Conservation (phyloP, 2,888 invertebrate species). For the Yponomeuta cagnagella region DNA sequence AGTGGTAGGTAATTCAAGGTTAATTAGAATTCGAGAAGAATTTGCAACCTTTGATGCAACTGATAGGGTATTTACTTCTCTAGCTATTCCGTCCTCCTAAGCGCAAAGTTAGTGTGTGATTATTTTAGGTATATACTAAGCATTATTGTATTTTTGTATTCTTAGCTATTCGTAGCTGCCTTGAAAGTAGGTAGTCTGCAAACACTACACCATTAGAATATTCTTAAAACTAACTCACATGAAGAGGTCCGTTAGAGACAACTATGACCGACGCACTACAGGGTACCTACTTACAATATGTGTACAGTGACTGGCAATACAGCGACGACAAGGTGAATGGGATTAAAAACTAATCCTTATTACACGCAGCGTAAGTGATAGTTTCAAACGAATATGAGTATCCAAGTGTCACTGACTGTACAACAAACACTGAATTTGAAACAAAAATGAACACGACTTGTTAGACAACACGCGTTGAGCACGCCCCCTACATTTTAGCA, state of each 20-base stretch:
- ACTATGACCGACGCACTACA: background rate
- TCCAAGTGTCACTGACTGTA: too few species aligned
- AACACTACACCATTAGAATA: slow-evolving; percentile 9
- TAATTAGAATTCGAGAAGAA: too few species aligned
- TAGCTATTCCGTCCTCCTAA: too few species aligned
- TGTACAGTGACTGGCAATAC: slow-evolving; percentile 47
- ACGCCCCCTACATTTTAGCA: slow-evolving; percentile 52
- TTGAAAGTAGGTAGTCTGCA: background rate
- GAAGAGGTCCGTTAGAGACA: slow-evolving; percentile 41
- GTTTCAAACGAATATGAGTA: too few species aligned
- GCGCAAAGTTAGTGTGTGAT: too few species aligned
- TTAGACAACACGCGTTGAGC: slow-evolving; percentile 43
- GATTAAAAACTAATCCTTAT: background rate
- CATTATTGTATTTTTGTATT: too few species aligned
- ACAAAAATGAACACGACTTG: slow-evolving; percentile 40
- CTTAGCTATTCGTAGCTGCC: too few species aligned
- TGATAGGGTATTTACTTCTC: too few species aligned
- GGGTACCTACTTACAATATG: slow-evolving; percentile 17
- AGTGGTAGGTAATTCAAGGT: too few species aligned
- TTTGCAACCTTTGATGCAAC: too few species aligned
- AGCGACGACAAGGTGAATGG: background rate
- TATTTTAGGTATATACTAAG: too few species aligned
- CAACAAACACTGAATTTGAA: slow-evolving; percentile 22
- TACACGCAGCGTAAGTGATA: too few species aligned
- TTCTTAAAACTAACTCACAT: slow-evolving; percentile 37